Base-by-base conservation (phyloP, 2,888 invertebrate species). In the Spisula solida region DNA sequence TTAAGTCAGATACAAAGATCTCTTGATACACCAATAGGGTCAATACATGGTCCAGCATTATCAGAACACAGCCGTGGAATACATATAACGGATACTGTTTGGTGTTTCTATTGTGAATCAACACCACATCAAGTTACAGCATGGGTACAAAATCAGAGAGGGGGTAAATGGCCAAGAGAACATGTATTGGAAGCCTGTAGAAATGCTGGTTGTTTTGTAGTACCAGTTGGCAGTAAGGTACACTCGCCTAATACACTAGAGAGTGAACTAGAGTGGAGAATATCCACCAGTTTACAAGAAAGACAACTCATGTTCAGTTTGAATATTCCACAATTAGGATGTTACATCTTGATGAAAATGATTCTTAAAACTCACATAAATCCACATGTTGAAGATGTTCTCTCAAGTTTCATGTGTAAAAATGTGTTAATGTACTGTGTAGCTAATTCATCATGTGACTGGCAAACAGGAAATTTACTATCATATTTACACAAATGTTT, bases 391-490 rank as follows among this genome's bases (percentile, higher is more conserved):
- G 18, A 80, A 48, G 80, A 48, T 18, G 47, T 47, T 18, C 41
- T 80, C 25, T 48, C 80, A 80, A 80, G 80, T 25, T 80, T 80
- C n/a, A 80, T 80, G 80, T 80, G 80, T 48, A 80, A 80, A 80
- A 48, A 41, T 20, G 80, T 80, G 41, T 5, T 80, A 1, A 25
- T 80, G 47, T 20, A 48, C 80, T 48, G 80, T 48, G 20, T 80
- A 47, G 48, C 80, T 20, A n/a, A 47, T 2, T 47, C 80, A 47
- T 29, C 41, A 12, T 0, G 47, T n/a, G 20, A 31, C 41, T 80
- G 80, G 80, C 1, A 48, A 10, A 20, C 18, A 80, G 48, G 48
- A 47, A 80, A 47, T n/a, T 80, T 80, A 48, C 47, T 80, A 16
- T 20, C n/a, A 5, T 80, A 47, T 20, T 34, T 80, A 80, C n/a